A percentile compares a stretch with the other conserved stretches of the same genome.
phyloP scores from a whole-genome alignment of 2,888 invertebrate genomes.

The Rapana venosa region DNA sequence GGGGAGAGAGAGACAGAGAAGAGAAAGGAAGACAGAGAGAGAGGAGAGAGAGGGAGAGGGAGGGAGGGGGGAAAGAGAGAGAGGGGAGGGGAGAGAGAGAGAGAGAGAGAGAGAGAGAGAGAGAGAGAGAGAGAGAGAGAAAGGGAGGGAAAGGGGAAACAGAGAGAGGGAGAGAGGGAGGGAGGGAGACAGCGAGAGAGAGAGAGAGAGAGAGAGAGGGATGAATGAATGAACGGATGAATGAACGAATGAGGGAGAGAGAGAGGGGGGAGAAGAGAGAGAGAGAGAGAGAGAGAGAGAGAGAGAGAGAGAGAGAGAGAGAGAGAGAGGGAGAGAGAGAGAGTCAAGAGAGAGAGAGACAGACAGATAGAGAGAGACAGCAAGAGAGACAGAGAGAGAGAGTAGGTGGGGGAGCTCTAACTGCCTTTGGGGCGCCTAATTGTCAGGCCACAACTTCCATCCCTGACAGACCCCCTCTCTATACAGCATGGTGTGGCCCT shows the following conservation, averaged over 20 bases:
- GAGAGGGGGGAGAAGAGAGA: background rate
- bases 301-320: background rate
- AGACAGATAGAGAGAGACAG: background rate
- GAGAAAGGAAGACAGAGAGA: background rate
- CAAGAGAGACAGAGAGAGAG: background rate
- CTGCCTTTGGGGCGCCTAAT: too few species aligned
- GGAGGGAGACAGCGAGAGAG: background rate
- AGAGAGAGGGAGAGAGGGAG: background rate
- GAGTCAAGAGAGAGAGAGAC: too few species aligned
- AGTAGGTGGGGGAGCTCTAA: background rate
- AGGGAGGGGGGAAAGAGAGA: background rate
- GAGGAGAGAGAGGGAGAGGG: background rate
- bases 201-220: background rate
- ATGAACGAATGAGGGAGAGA: too few species aligned
- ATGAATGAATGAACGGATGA: too few species aligned
- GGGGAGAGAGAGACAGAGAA: too few species aligned
- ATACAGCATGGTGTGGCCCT: too few species aligned
- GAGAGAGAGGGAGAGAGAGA: background rate
- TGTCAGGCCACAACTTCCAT: too few species aligned
- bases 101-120: background rate
- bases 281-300: background rate
- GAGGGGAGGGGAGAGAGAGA: background rate
- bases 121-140: background rate
- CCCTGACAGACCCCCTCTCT: too few species aligned
- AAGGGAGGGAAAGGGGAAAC: background rate